phyloP scores from a whole-genome alignment of 2,113 vertebrate genomes.

The Malaclemys terrapin region DNA sequence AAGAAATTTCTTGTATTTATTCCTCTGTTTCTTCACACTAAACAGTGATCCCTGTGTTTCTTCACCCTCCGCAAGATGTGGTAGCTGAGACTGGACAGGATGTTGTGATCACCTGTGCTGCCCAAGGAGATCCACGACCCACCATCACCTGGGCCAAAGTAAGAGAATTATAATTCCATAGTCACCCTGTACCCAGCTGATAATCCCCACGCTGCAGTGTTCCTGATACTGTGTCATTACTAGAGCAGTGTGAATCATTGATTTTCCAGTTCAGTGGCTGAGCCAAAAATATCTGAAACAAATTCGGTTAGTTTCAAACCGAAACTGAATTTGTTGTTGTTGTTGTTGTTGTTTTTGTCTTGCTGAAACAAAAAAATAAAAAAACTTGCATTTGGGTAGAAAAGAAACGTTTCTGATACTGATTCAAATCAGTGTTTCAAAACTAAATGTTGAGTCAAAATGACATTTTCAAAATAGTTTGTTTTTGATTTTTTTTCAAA shows the following conservation, averaged over 20 bases:
- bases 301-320: background rate
- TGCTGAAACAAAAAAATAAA: background rate
- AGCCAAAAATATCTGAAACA: background rate
- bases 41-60: slow-evolving; percentile 77
- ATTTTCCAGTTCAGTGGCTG: background rate
- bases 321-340: background rate
- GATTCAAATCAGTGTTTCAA: background rate
- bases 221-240: background rate
- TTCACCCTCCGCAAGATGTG: slow-evolving; percentile 63
- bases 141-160: slow-evolving; percentile 80
- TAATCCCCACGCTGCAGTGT: background rate
- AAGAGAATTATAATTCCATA: fast-evolving
- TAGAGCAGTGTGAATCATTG: background rate
- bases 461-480: background rate
- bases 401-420: background rate
- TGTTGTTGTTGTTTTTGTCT: background rate
- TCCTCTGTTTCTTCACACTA: background rate
- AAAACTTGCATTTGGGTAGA: background rate
- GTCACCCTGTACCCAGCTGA: background rate
- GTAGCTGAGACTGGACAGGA: slow-evolving; percentile 76
- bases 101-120: slow-evolving; percentile 54
- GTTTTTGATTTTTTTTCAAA: background rate
- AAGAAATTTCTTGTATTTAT: background rate
- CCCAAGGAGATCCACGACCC: slow-evolving; percentile 76
- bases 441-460: background rate